Evolutionary conservation across 2,797 vertebrate genomes (phyloP), one percentile per base, ranked within the genome.

Genomic region (Paramormyrops hopkinsi): DNA sequence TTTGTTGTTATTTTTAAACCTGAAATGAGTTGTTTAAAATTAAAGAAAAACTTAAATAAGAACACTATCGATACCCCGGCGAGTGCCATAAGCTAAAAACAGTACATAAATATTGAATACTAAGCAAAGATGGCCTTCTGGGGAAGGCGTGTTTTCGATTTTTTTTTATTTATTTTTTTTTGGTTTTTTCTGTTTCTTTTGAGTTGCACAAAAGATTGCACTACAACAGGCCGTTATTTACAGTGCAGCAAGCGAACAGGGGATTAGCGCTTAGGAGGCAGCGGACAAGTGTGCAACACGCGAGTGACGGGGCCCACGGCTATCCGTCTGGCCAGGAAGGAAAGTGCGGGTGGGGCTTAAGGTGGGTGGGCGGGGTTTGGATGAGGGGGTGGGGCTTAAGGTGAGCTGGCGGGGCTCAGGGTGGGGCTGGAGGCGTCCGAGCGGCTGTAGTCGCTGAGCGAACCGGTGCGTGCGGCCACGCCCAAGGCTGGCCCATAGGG

Each of bases 381-480:
- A 97, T 97, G 97, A 96, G 97, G 96, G 96, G 94, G 93, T 89
- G 59, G 92, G 93, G 56, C 89, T 93, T 91, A 99, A 53, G 98
- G 98, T 90, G 98, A 99, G 94, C 96, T 99, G 95, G 98, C 98
- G 0, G 98, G 98, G 94, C 98, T 99, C 91, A 96, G 96, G 0
- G 97, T 96, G 51, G 98, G 98, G 92, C 98, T 99, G 65, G 98
- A 99, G 93, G 97, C 98, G 4, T 98, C 98, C 0, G 98, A 99
- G 92, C 98, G 98, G 96, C 98, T 99, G 96, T 98, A 98, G 95
- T 99, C 98, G 94, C 98, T 99, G 94, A 99, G 96, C 2, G 98
- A 99, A 90, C 98, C 96, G 25, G 98, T 97, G 88, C 97, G 92
- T 1, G 95, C 73, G 19, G 91, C 25, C 33, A 79, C 88, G 48